Base-by-base conservation (phyloP, 1,140 invertebrate species). In the Aphelinus certus region DNA sequence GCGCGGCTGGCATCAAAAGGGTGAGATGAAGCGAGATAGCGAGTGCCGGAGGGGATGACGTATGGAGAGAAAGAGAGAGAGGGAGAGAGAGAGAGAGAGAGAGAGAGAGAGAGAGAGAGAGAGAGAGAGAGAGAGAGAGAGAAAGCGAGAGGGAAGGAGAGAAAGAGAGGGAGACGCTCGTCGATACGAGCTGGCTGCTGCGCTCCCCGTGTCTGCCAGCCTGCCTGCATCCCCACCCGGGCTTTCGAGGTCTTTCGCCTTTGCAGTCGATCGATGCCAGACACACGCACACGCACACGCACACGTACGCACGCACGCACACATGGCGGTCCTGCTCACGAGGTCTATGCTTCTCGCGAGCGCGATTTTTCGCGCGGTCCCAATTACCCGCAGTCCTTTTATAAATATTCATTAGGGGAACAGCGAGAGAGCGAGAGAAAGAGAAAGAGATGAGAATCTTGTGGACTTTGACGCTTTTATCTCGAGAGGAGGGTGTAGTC, bases 251-350 rank as follows among this genome's bases (percentile, higher is more conserved):
- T 65, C 64, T 63, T 55, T 66, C 51, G 58, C 65, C 67, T 47
- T 58, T 67, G 64, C 73, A 76, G 64, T 78, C 82, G 87, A 88
- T 88, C 87, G 87, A 88, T 88, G 86, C 87, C 85, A 88, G 87
- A 88, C 86, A 87, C 86, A 85, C 84, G 26, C 26, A 26, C 26
- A 26, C 26, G 26, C 26, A 45, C 51, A 7, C 3, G 46, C 60
- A 2, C n/a, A n/a, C 47, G 61, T 47, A 48, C 61, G 46, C 0
- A 6, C 3, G 5, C 26, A n/a, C 64, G 51, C n/a, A 43, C n/a
- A 42, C 65, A 56, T 46, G 49, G 10, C 55, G 4, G 7, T 3
- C 48, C 3, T 3, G 9, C 2, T 9, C 1, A 43, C 5, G 48
- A 7, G 66, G 10, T 7, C 26, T 7, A 43, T 2, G 43, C 9